Percentiles rank a stretch among this genome's conserved stretches.
Evolutionary conservation across 2,888 invertebrate species (phyloP).

Genomic region (Icerya purchasi): DNA sequence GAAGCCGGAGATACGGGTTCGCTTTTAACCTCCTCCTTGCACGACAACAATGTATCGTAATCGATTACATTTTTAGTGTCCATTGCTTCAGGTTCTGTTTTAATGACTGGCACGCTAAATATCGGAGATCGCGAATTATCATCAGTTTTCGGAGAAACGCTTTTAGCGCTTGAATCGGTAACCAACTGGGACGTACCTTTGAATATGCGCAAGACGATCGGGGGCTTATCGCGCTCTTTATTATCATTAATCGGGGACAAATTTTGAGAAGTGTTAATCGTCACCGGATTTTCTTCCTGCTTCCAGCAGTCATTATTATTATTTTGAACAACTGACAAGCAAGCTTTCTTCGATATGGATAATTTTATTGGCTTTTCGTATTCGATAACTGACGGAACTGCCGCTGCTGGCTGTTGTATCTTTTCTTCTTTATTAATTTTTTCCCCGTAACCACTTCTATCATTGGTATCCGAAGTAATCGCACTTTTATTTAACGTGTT

Average conservation of each 20-base stretch:
- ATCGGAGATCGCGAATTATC: constrained; percentile 1
- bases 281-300: constrained; percentile 9
- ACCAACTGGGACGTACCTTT: constrained; percentile 34
- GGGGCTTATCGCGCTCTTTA: constrained; percentile 37
- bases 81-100: neutral
- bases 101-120: constrained; percentile 9
- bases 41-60: neutral
- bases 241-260: constrained; percentile 13
- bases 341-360: neutral
- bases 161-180: constrained; percentile 13
- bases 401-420: no score
- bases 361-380: neutral
- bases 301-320: constrained; percentile 8
- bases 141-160: constrained; percentile 10
- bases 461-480: no score
- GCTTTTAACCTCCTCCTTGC: no score
- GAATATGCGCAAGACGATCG: constrained; percentile 70
- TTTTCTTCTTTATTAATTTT: no score
- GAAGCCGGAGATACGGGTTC: no score
- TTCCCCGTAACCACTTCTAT: no score
- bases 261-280: constrained; percentile 2
- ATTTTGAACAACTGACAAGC: neutral
- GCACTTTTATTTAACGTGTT: no score
- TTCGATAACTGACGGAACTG: no score
- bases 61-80: neutral